Percentiles rank a stretch among this genome's conserved stretches.
Evolutionary conservation across 2,113 vertebrate species (phyloP).

Genomic region (Pelvicachromis taeniatus): DNA sequence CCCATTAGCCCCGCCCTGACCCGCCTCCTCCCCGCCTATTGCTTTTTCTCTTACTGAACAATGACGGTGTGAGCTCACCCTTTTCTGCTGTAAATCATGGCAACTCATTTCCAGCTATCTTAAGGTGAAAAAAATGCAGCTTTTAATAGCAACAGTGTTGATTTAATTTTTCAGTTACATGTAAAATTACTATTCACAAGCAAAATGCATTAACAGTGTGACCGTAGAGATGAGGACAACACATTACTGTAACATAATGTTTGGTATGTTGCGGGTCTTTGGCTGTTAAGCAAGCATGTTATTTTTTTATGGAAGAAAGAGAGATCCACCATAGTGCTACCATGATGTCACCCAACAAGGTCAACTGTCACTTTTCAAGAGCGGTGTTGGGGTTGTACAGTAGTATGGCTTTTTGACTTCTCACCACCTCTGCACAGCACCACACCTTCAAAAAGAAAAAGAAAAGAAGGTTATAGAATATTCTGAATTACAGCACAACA

Average conservation of each 20-base stretch:
- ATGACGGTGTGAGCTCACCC: neutral
- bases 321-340: neutral
- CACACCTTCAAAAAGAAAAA: neutral
- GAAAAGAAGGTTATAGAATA: neutral
- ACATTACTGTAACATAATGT: neutral
- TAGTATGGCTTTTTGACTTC: neutral
- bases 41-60: neutral
- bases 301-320: neutral
- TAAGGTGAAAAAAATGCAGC: neutral
- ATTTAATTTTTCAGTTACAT: neutral
- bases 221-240: neutral
- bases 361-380: neutral
- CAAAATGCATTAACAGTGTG: neutral
- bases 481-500: neutral
- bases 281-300: neutral
- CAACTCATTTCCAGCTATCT: neutral
- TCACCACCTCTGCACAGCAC: neutral
- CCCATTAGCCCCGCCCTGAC: neutral
- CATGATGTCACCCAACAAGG: constrained; percentile 30
- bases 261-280: constrained; percentile 3
- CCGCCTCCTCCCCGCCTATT: neutral
- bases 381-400: neutral
- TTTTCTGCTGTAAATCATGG: neutral
- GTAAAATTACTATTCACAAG: neutral
- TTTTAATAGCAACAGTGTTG: neutral